Evolutionary conservation across 2,797 vertebrate genomes (phyloP).

Genomic region (Sciurus carolinensis): DNA sequence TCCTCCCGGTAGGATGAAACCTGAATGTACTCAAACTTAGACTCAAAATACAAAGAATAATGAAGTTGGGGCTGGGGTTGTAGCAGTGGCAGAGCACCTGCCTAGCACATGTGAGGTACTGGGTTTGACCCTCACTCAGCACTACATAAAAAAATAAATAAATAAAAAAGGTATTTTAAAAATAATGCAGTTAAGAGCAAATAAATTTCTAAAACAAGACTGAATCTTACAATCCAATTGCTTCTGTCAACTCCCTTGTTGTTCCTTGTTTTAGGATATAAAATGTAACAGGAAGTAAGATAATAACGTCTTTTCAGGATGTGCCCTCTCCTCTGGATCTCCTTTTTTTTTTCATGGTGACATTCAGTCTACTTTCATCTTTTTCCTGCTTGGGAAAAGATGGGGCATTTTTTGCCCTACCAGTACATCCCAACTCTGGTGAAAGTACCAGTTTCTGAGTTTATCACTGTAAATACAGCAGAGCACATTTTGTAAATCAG

Average conservation of each 20-base stretch:
- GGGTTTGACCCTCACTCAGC: too few species aligned
- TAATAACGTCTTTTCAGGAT: not conserved
- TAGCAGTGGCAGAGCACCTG: too few species aligned
- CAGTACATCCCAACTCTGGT: not conserved
- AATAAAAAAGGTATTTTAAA: too few species aligned
- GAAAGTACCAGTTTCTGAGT: not conserved
- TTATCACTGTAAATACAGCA: not conserved
- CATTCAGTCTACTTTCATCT: not conserved
- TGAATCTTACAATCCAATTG: not conserved
- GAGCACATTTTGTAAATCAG: constrained; percentile 20
- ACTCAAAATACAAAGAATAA: constrained; percentile 14
- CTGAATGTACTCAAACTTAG: not conserved
- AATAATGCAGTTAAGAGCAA: constrained; percentile 8
- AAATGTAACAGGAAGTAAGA: constrained; percentile 10
- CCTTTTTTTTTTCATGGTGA: constrained; percentile 30
- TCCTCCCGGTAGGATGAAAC: not conserved
- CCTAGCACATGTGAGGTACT: too few species aligned
- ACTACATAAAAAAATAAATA: too few species aligned
- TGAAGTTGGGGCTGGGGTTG: not conserved
- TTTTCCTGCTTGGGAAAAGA: constrained; percentile 25
- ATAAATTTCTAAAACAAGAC: constrained; percentile 40
- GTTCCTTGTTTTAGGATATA: not conserved
- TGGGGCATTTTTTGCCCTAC: not conserved
- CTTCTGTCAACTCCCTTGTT: not conserved
- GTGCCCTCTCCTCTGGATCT: not conserved